Percentiles rank a stretch among this genome's conserved stretches.
phyloP scores from a whole-genome alignment of 2,888 invertebrate genomes.

The Malthinus flaveolus region DNA sequence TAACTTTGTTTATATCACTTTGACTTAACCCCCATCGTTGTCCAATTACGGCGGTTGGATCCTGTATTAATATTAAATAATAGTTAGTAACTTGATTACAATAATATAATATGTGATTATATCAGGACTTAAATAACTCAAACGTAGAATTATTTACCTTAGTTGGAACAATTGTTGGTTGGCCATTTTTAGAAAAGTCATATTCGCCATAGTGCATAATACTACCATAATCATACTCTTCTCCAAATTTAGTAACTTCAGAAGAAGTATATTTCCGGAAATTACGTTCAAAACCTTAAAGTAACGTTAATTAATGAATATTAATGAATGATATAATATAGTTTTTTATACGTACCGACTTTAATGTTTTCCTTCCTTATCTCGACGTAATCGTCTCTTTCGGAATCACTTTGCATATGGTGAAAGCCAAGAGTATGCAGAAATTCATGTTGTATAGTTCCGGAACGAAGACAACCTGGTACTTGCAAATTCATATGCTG shows the following conservation, averaged over 20 bases:
- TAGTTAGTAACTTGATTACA: too few species aligned
- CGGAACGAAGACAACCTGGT: slow-evolving; percentile 59
- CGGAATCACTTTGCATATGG: slow-evolving; percentile 79
- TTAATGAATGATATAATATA: too few species aligned
- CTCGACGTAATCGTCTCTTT: slow-evolving; percentile 75
- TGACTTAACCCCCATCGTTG: too few species aligned
- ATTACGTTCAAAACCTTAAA: too few species aligned
- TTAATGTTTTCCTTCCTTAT: slow-evolving; percentile 75
- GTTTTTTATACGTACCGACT: slow-evolving; percentile 33
- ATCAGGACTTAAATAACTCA: too few species aligned
- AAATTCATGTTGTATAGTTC: slow-evolving; percentile 76
- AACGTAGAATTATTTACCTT: too few species aligned
- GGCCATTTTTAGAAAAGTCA: slow-evolving; percentile 68
- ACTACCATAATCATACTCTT: slow-evolving; percentile 70
- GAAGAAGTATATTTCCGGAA: slow-evolving; percentile 57
- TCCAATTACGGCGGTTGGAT: too few species aligned
- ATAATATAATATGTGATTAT: too few species aligned
- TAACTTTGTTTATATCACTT: too few species aligned
- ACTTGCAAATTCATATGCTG: not conserved
- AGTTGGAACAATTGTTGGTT: too few species aligned
- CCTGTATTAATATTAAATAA: too few species aligned
- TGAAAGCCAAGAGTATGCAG: slow-evolving; percentile 81
- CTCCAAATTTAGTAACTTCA: slow-evolving; percentile 66
- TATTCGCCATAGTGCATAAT: slow-evolving; percentile 73
- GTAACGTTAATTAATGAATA: too few species aligned